Conservation (phyloP, 2,797 vertebrate genomes). For the Eulemur coronatus region DNA sequence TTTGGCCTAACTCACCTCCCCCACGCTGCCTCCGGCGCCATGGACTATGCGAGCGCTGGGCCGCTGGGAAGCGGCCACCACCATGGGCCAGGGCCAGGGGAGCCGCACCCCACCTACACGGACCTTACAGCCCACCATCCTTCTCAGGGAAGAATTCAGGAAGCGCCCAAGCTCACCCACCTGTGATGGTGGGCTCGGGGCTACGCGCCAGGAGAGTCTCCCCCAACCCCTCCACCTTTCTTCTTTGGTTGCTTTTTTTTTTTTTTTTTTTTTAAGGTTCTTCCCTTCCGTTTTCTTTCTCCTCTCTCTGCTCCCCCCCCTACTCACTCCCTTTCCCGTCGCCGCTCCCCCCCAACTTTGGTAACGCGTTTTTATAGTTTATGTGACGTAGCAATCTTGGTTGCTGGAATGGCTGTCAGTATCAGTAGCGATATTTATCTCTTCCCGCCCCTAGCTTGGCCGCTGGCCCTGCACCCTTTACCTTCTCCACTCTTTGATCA, state of each 20-base stretch:
- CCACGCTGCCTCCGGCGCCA: slow-evolving; percentile 92
- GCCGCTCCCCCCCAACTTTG: slow-evolving; percentile 82
- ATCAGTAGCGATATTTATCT: slow-evolving; percentile 92
- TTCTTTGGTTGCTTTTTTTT: slow-evolving; percentile 42
- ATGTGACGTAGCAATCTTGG: slow-evolving; percentile 95
- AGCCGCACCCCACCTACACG: slow-evolving; percentile 96
- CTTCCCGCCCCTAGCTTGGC: slow-evolving; percentile 81
- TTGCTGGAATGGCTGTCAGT: slow-evolving; percentile 93
- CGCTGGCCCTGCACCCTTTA: slow-evolving; percentile 88
- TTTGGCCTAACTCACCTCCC: slow-evolving; percentile 96
- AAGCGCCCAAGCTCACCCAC: slow-evolving; percentile 99
- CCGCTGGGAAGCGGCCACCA: slow-evolving; percentile 95
- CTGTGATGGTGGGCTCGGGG: slow-evolving; percentile 90
- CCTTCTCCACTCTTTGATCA: slow-evolving; percentile 90
- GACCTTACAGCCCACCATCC: slow-evolving; percentile 97
- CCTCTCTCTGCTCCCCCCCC: neutral
- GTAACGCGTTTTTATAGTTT: slow-evolving; percentile 91
- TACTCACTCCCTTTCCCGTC: slow-evolving; percentile 49
- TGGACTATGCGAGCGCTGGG: slow-evolving; percentile 96
- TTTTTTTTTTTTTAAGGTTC: slow-evolving; percentile 76
- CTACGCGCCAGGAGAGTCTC: slow-evolving; percentile 79
- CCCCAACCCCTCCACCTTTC: neutral
- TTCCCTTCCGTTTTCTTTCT: slow-evolving; percentile 44
- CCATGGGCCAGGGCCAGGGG: slow-evolving; percentile 95
- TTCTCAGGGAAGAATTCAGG: slow-evolving; percentile 99